These are phyloP conservation scores for Eurypyga helias DNA, from an alignment of 2,113 vertebrate genomes.

Conservation along the genomic window DNA sequence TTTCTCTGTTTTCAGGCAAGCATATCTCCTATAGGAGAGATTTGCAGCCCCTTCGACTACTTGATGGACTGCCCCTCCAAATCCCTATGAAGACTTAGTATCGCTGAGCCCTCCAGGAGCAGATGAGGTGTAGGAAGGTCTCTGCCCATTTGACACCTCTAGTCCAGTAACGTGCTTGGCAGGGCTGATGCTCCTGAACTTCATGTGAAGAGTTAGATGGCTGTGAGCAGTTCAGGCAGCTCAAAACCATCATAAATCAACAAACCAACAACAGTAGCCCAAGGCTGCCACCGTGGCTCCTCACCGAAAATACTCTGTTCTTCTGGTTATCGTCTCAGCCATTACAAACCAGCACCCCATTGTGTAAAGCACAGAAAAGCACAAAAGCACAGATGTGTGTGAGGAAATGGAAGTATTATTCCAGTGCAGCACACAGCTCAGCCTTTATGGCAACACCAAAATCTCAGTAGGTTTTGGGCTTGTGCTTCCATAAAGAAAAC, in stretches of 20 bases:
- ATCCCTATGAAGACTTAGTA: background rate
- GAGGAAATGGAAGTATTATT: slow-evolving; percentile 36
- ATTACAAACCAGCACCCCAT: slow-evolving; percentile 8
- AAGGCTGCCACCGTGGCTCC: background rate
- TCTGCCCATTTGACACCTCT: background rate
- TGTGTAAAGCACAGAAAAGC: slow-evolving; percentile 21
- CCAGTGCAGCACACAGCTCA: background rate
- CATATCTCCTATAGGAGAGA: background rate
- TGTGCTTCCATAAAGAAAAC: slow-evolving; percentile 36
- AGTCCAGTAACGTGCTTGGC: background rate
- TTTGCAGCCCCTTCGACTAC: background rate
- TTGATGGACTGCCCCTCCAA: background rate
- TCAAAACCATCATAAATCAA: slow-evolving; percentile 9
- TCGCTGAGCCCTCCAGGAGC: background rate
- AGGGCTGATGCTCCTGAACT: background rate
- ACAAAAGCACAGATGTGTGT: slow-evolving; percentile 31
- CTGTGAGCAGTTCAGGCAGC: background rate
- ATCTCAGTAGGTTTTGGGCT: slow-evolving; percentile 19
- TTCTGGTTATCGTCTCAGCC: background rate
- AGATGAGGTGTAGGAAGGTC: background rate
- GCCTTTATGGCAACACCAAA: slow-evolving; percentile 35
- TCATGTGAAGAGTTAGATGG: background rate
- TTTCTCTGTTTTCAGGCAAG: background rate
- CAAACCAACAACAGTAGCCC: background rate
- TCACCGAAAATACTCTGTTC: background rate